Percentiles rank a stretch among this genome's conserved stretches.
Evolutionary conservation across 2,888 invertebrate species (phyloP).

Genomic region (Plutella xylostella): DNA sequence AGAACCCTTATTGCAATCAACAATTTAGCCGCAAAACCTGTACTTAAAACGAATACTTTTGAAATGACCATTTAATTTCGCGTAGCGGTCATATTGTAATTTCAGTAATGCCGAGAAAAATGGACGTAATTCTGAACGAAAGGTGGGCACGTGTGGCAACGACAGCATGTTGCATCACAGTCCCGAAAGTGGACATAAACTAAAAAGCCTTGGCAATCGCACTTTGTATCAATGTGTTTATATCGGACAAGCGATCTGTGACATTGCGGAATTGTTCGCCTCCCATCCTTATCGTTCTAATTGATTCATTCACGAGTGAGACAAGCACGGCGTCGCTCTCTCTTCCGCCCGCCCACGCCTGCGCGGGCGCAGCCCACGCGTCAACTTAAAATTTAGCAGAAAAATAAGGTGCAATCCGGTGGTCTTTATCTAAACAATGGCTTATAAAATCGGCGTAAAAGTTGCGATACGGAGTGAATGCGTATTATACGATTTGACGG

Average conservation of each 20-base stretch:
- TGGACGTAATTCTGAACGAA: slow-evolving; percentile 48
- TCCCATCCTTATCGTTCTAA: slow-evolving; percentile 34
- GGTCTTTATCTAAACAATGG: slow-evolving; percentile 44
- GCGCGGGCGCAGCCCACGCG: slow-evolving; percentile 51
- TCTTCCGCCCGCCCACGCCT: slow-evolving; percentile 66
- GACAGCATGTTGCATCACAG: slow-evolving; percentile 40
- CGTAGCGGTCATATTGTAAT: no score
- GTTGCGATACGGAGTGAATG: neutral
- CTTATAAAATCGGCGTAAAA: slow-evolving; percentile 19
- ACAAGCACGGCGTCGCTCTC: slow-evolving; percentile 60
- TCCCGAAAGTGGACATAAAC: slow-evolving; percentile 62
- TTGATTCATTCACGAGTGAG: slow-evolving; percentile 35
- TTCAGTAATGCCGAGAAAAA: no score
- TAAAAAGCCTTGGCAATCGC: slow-evolving; percentile 53
- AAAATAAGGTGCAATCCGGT: slow-evolving; percentile 48
- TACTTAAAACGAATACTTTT: no score
- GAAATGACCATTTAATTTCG: no score
- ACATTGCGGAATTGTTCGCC: slow-evolving; percentile 46
- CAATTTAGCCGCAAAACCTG: no score
- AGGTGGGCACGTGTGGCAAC: slow-evolving; percentile 21
- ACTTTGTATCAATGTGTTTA: slow-evolving; percentile 21
- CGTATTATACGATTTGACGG: neutral
- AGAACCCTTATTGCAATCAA: no score
- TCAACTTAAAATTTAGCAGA: slow-evolving; percentile 31
- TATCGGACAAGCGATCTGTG: slow-evolving; percentile 36